Conservation (phyloP, 1,140 invertebrate genomes). For the Dermatophagoides farinae region DNA sequence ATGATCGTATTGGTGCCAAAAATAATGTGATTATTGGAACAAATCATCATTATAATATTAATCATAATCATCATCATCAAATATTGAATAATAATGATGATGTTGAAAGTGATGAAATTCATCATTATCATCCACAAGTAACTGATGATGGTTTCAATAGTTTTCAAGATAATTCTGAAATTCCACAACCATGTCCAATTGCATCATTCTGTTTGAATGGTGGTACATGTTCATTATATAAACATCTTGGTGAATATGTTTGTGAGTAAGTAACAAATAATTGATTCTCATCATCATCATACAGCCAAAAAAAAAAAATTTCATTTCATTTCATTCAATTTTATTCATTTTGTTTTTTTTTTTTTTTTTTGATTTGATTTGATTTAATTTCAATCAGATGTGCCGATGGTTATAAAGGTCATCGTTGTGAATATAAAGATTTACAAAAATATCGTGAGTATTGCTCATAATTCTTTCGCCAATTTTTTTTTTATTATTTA, state of each 20-base stretch:
- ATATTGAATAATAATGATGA: no score
- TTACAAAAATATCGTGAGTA: slow-evolving; percentile 30
- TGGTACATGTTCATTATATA: slow-evolving; percentile 54
- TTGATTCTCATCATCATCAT: neutral
- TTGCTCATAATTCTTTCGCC: neutral
- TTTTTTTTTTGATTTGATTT: no score
- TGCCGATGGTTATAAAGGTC: slow-evolving; percentile 54
- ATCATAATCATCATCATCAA: no score
- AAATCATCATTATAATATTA: no score
- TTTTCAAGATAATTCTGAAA: no score
- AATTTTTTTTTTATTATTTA: neutral
- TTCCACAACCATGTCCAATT: slow-evolving; percentile 34
- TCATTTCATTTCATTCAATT: no score
- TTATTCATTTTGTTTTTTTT: no score
- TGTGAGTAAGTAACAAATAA: slow-evolving; percentile 50
- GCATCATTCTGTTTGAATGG: slow-evolving; percentile 51
- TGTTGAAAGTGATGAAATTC: no score
- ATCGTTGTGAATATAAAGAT: slow-evolving; percentile 59
- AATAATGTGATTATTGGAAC: no score
- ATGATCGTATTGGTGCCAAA: no score
- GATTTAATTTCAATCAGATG: slow-evolving; percentile 36
- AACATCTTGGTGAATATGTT: slow-evolving; percentile 47
- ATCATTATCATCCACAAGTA: no score
- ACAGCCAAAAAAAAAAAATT: neutral
- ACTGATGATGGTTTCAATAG: no score